Conservation (phyloP, 2,888 invertebrate genomes). For the Ichneumoninae sp. region DNA sequence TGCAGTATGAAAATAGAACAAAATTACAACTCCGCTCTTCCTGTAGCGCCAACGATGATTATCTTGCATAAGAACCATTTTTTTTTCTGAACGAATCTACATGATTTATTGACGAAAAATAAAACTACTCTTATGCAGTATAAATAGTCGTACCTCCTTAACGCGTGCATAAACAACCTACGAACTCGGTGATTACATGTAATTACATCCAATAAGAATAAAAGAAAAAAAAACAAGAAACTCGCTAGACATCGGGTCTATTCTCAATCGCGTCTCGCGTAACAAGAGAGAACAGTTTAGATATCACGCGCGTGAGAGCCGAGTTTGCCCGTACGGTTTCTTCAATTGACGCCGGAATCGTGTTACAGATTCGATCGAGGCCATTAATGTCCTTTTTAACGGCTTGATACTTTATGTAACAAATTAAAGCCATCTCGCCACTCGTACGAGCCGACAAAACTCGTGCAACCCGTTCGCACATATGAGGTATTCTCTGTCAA, state of each 20-base stretch:
- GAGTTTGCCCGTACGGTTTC: conserved; percentile 46
- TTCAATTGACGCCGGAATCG: conserved; percentile 63
- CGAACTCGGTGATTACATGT: not conserved
- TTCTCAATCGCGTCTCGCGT: not conserved
- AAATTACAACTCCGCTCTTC: not conserved
- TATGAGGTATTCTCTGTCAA: not conserved
- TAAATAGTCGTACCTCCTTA: not conserved
- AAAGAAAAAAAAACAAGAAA: conserved; percentile 15
- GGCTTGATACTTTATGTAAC: conserved; percentile 64
- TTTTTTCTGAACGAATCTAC: not conserved
- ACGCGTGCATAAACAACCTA: not conserved
- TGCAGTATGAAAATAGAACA: not conserved
- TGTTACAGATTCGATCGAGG: conserved; percentile 63
- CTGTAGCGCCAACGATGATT: not conserved
- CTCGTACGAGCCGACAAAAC: conserved; percentile 27
- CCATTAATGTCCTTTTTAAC: conserved; percentile 53
- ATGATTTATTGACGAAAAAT: not conserved
- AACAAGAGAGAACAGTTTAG: conserved; percentile 12
- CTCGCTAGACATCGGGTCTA: conserved; percentile 4
- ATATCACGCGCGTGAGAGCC: conserved; percentile 22
- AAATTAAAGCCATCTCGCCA: conserved; percentile 30
- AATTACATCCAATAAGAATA: not conserved
- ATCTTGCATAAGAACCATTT: not conserved
- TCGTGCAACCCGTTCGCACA: conserved; percentile 58
- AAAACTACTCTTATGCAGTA: not conserved